Percentiles rank a stretch among this genome's conserved stretches.
Evolutionary conservation across 2,797 vertebrate genomes (phyloP).

Genomic region (Xyrichtys novacula): DNA sequence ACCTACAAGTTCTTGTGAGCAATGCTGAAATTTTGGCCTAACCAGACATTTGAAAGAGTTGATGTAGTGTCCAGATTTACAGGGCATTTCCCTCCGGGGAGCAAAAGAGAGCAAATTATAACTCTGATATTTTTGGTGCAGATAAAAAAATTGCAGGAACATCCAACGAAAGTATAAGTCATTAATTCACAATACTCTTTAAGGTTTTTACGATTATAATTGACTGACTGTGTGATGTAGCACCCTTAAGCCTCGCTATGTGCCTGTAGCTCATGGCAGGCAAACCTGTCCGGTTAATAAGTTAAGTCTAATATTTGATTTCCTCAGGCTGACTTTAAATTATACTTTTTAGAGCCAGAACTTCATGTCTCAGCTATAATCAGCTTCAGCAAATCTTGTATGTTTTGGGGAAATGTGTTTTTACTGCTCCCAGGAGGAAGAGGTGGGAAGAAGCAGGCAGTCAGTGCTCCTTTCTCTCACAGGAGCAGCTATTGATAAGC

Average conservation of each 20-base stretch:
- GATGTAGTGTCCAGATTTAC: background rate
- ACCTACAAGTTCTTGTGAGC: background rate
- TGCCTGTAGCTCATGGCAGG: conserved; percentile 13
- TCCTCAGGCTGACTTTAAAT: conserved; percentile 11
- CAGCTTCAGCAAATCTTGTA: conserved; percentile 9
- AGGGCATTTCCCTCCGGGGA: background rate
- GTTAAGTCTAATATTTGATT: conserved; percentile 13
- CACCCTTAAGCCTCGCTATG: background rate
- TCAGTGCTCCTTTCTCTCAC: conserved; percentile 21
- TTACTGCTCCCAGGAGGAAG: conserved; percentile 13
- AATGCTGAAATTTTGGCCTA: background rate
- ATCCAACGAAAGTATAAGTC: background rate
- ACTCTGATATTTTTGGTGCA: background rate
- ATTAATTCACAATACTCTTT: conserved; percentile 12
- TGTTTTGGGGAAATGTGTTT: conserved; percentile 23
- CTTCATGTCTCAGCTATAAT: conserved; percentile 7
- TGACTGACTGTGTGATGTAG: conserved; percentile 7
- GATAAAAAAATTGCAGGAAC: background rate
- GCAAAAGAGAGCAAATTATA: background rate
- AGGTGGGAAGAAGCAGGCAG: conserved; percentile 26
- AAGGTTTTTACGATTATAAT: conserved; percentile 11
- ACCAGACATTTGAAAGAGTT: background rate
- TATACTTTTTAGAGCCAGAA: conserved; percentile 23
- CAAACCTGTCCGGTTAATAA: conserved; percentile 21
- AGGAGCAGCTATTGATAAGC: conserved; percentile 58